Evolutionary conservation across 2,888 invertebrate species (phyloP).

Genomic region (Ichneumon xanthorius): DNA sequence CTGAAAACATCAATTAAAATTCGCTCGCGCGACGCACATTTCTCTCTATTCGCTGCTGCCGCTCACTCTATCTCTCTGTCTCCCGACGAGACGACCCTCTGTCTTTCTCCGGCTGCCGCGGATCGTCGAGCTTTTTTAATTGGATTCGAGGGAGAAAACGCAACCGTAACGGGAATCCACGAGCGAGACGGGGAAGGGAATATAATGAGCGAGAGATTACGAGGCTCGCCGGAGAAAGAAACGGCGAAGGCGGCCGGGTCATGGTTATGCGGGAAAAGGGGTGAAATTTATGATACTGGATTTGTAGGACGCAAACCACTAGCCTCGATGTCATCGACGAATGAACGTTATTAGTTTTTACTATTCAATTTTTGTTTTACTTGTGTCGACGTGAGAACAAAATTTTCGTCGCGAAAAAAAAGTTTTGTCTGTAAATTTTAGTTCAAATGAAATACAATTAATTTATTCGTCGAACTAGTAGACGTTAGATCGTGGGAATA

Average conservation of each 20-base stretch:
- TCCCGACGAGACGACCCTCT: slow-evolving; percentile 41
- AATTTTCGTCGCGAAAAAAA: too few relatives aligned
- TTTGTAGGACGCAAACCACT: not conserved
- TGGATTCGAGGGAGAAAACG: slow-evolving; percentile 81
- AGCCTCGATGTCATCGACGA: not conserved
- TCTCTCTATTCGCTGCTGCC: slow-evolving; percentile 76
- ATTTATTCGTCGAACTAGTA: not conserved
- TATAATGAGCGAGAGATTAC: slow-evolving; percentile 30
- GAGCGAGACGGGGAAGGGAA: slow-evolving; percentile 61
- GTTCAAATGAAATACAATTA: not conserved
- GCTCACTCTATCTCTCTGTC: slow-evolving; percentile 40
- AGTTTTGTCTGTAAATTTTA: not conserved
- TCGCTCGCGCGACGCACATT: slow-evolving; percentile 75
- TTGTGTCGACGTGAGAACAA: too few relatives aligned
- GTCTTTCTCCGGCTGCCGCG: slow-evolving; percentile 77
- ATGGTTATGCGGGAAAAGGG: slow-evolving; percentile 5
- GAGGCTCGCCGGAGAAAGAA: slow-evolving; percentile 60
- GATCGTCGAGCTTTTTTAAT: slow-evolving; percentile 82
- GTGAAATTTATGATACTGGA: not conserved
- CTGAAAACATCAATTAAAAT: slow-evolving; percentile 84
- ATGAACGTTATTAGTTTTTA: not conserved
- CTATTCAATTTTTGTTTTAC: not conserved
- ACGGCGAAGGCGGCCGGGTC: slow-evolving; percentile 23
- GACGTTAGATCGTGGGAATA: not conserved
- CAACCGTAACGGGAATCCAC: slow-evolving; percentile 48